Evolutionary conservation across 2,113 vertebrate genomes (phyloP), one percentile per base, ranked within the genome.

Genomic region (Rafetus swinhoei): DNA sequence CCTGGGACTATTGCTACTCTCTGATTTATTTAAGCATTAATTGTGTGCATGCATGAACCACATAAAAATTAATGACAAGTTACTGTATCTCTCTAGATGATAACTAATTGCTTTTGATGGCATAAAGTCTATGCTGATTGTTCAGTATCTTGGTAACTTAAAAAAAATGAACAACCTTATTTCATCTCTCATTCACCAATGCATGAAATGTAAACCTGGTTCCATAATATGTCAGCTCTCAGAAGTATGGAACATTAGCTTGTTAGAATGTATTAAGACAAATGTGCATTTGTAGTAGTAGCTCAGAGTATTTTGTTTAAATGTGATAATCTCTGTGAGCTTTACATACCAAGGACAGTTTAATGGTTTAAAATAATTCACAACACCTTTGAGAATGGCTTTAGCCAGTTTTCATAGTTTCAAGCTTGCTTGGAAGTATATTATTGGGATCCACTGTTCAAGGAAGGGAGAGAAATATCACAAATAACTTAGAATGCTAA

Each of bases 91-190:
- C 81, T 57, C 25, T 65, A 85, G 88, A 91, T 65, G 84, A 55
- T 57, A 74, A 69, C 59, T 94, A 93, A 89, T 84, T 85, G 84
- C 55, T 92, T 90, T 81, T 79, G 35, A 93, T 62, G 32, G 50
- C 94, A 89, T 92, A 90, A 90, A 89, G 52, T 91, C 91, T 89
- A 69, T 27, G 53, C 79, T 92, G 79, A 93, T 87, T 85, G 89
- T 89, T 86, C 4, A 1, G 62, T 89, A 86, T 81, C 88, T 59
- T 92, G 79, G 88, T 84, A 95, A 89, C 79, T 89, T 88, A 79
- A 77, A 92, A 81, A 87, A 87, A 90, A 88, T 77, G 57, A 7
- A 65, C 32, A 29, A 52, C 25, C 4, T 83, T 82, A 86, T 83
- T 81, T 88, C 35, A 60, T 80, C 87, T 55, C 60, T 56, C 18